Base-by-base conservation (phyloP, 2,113 vertebrate genomes). In the Glaucomys volans region DNA sequence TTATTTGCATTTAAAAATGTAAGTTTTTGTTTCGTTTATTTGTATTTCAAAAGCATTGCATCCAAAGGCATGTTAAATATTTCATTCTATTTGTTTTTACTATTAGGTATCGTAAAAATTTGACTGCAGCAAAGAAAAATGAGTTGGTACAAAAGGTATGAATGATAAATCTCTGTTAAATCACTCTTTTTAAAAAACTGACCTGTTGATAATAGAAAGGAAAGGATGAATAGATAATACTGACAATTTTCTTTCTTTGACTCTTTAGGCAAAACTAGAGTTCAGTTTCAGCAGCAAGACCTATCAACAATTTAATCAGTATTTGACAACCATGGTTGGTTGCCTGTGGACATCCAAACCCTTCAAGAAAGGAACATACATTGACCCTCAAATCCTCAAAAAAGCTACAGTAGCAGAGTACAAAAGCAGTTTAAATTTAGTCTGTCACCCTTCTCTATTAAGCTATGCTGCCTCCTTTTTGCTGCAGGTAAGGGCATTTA, bases 311-410 rank as follows among this genome's bases (percentile, higher is more conserved):
- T 99, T 99, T 98, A 99, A 99, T 98, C 97, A 98, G 50, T 99
- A 99, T 86, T 37, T 99, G 66, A 98, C 97, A 67, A 66, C 98
- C 71, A 99, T 99, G 99, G 99, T 99, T 88, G 99, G 98, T 96
- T 99, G 99, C 92, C 98, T 99, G 94, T 99, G 99, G 99, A 99
- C 99, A 93, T 99, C 99, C 62, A 99, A 71, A 81, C 98, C 95
- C 7, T 99, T 99, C 97, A 95, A 98, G 37, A 98, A 98, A 28
- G 99, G 98, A 3, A 76, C 99, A 24, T 18, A 87, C 97, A 96
- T 99, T 87, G 97, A 98, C 18, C 97, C 98, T 0, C 52, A 99
- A 94, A 72, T 99, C 87, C 98, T 99, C 64, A 95, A 91, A 90
- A 98, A 97, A 97, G 98, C 98, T 24, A 87, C 64, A 64, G 97